A percentile compares a stretch with the other conserved stretches of the same genome.
phyloP scores from a whole-genome alignment of 2,797 vertebrate genomes.

The Synaphobranchus kaupii region DNA sequence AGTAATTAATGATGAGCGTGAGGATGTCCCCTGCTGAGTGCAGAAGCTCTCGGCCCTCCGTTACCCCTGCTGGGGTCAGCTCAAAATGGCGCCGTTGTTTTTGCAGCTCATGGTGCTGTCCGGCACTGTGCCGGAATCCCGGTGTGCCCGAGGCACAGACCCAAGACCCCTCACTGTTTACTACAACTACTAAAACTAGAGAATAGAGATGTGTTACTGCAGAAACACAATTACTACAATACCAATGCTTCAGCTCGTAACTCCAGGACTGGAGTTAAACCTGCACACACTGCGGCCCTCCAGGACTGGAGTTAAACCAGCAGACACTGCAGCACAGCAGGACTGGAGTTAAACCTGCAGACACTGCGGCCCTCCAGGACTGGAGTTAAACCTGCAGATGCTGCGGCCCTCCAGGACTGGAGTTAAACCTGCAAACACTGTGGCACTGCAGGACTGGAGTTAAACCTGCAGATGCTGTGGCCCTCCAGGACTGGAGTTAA shows the following conservation, averaged over 20 bases:
- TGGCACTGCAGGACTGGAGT: too few relatives aligned
- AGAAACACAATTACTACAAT: background rate
- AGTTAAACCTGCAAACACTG: too few relatives aligned
- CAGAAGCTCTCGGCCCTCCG: background rate
- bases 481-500: too few relatives aligned
- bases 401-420: too few relatives aligned
- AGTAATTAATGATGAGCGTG: conserved; percentile 15
- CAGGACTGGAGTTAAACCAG: too few relatives aligned
- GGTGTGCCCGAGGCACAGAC: background rate
- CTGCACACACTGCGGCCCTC: too few relatives aligned
- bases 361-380: too few relatives aligned
- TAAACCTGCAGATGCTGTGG: too few relatives aligned
- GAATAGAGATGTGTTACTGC: background rate
- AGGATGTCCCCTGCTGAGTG: background rate
- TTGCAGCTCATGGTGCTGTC: background rate
- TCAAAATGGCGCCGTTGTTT: background rate
- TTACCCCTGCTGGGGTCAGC: background rate
- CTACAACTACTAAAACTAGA: background rate
- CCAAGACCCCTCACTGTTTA: background rate
- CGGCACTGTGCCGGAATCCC: background rate
- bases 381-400: too few relatives aligned
- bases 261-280: too few relatives aligned
- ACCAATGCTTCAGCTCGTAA: background rate
- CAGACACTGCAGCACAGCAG: too few relatives aligned
- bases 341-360: too few relatives aligned